These are phyloP conservation scores for Drosophila lutescens DNA, from an alignment of 2,888 invertebrate species.

Conservation along the genomic window DNA sequence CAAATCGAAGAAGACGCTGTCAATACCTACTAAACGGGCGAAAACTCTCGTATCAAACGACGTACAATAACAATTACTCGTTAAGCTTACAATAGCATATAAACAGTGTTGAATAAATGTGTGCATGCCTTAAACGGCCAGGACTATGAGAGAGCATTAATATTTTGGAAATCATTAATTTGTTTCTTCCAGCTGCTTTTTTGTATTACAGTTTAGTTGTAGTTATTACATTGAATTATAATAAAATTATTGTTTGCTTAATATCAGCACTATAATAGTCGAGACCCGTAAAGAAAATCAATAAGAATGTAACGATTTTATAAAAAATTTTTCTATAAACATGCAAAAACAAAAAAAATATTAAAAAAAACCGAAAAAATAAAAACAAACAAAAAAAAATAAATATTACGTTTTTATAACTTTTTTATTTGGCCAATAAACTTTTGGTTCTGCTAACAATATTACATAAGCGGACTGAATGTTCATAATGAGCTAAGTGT, in stretches of 20 bases:
- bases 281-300: background rate
- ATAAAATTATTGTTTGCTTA: background rate
- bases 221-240: background rate
- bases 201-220: background rate
- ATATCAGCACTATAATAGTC: background rate
- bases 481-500: too few species aligned
- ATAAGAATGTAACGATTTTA: background rate
- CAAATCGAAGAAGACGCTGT: slow-evolving; percentile 67
- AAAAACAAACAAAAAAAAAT: background rate
- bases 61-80: slow-evolving; percentile 71
- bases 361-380: background rate
- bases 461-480: background rate
- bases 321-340: slow-evolving; percentile 1
- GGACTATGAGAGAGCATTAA: slow-evolving; percentile 16
- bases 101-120: slow-evolving; percentile 39
- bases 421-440: too few species aligned
- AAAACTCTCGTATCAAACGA: slow-evolving; percentile 26
- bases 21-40: slow-evolving; percentile 50
- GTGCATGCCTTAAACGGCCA: slow-evolving; percentile 8
- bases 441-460: too few species aligned
- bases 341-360: background rate
- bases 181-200: background rate
- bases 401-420: too few species aligned
- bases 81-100: slow-evolving; percentile 65
- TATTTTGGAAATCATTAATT: slow-evolving; percentile 51